Base-by-base conservation (phyloP, 2,113 vertebrate genomes). In the Callorhinus ursinus region DNA sequence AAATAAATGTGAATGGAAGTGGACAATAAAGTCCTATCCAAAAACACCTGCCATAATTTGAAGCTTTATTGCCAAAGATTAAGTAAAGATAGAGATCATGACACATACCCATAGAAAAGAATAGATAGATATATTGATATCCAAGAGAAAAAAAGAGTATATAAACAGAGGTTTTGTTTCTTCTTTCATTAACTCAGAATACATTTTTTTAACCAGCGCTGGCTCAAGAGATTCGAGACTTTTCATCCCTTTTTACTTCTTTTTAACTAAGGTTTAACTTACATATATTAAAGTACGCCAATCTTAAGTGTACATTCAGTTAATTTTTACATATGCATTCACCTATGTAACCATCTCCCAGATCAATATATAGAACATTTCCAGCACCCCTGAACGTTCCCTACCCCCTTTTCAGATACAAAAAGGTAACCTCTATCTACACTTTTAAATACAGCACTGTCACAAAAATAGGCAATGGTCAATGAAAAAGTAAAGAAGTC, bases 221-320 rank as follows among this genome's bases (percentile, higher is more conserved):
- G 14, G 67, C 71, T 69, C 53, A 88, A 90, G 51, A 93, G 7
- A 18, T 51, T 67, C 82, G 26, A 88, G 49, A 28, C 42, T 86
- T 93, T 96, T 94, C 65, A n/a, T 86, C 92, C 87, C 51, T 21
- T 83, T 77, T 93, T 31, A 72, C 46, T 79, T 86, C 26, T 26
- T 72, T 82, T 46, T 28, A 65, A 59, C 19, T 93, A 72, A 93
- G 31, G 26, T 39, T 86, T 90, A 93, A 89, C 4, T 81, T 89
- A n/a, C 14, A 92, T 53, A 51, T 28, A 77, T 84, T 74, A 65
- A 95, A 65, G 51, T 80, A 26, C 5, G 57, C 5, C 81, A 74
- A 79, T 87, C 18, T 67, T 79, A 57, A 92, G 8, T 2, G 24
- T 16, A 69, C 16, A 46, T 11, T 76, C 42, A 57, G 31, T 46